A percentile compares a stretch with the other conserved stretches of the same genome.
These are phyloP conservation scores for Bradysia coprophila DNA, from an alignment of 1,140 invertebrate species.

Conservation along the genomic window DNA sequence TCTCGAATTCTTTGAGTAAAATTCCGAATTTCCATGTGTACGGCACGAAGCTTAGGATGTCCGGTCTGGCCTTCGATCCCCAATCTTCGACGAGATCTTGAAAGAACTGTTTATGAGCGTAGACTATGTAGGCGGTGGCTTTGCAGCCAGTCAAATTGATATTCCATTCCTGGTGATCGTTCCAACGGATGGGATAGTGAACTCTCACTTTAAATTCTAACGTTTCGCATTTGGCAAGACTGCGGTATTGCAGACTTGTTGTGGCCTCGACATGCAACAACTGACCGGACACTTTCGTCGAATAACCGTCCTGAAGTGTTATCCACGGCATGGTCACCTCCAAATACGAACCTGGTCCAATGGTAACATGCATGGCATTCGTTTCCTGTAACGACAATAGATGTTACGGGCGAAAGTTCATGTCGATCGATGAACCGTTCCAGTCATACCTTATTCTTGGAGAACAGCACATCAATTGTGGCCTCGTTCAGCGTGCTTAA, in stretches of 20 bases:
- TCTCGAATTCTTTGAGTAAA: constrained; percentile 86
- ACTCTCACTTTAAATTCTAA: constrained; percentile 57
- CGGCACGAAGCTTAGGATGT: constrained; percentile 88
- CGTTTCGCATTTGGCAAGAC: constrained; percentile 83
- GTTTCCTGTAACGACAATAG: constrained; percentile 60
- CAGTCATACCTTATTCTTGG: constrained; percentile 59
- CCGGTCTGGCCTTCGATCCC: constrained; percentile 74
- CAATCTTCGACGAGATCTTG: constrained; percentile 91
- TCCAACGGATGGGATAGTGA: constrained; percentile 84
- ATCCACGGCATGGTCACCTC: constrained; percentile 93
- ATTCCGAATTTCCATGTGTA: constrained; percentile 92
- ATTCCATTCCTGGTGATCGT: constrained; percentile 85
- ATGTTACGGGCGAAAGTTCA: too few relatives aligned
- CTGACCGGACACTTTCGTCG: constrained; percentile 81
- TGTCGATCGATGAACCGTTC: too few relatives aligned
- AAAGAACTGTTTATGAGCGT: constrained; percentile 89
- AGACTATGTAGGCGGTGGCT: constrained; percentile 79
- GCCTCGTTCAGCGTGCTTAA: constrained; percentile 80
- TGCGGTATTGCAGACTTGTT: constrained; percentile 82
- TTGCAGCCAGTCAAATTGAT: constrained; percentile 83
- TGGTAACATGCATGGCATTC: constrained; percentile 88
- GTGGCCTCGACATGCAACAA: constrained; percentile 84
- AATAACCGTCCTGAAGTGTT: constrained; percentile 65
- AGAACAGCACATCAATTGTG: constrained; percentile 89
- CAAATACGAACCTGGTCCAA: constrained; percentile 82